These are phyloP conservation scores for Mohoua ochrocephala DNA, from an alignment of 2,113 vertebrate species.

Conservation along the genomic window DNA sequence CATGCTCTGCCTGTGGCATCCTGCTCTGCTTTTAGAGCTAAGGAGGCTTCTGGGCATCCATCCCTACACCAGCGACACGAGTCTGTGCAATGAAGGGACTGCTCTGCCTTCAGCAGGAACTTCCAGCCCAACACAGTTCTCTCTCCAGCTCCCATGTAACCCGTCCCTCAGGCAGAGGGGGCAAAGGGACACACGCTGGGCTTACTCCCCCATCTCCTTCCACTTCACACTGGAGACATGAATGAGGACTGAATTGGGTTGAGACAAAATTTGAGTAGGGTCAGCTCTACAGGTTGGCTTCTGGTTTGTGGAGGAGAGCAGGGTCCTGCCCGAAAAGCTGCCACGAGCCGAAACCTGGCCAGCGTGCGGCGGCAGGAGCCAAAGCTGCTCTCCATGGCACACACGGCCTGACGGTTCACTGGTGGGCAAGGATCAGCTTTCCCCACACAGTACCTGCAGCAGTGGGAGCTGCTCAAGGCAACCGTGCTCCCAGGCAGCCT, in stretches of 20 bases:
- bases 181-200: rapidly evolving
- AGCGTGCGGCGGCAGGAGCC: rapidly evolving
- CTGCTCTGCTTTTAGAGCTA: neutral
- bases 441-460: neutral
- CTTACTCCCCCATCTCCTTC: neutral
- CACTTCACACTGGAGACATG: neutral
- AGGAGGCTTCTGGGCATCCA: neutral
- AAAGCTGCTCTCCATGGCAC: rapidly evolving
- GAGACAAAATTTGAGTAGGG: neutral
- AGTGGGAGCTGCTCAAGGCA: neutral
- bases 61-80: rapidly evolving
- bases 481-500: rapidly evolving
- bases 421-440: neutral
- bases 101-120: neutral
- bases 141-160: neutral
- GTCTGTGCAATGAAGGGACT: neutral
- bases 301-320: neutral
- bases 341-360: rapidly evolving
- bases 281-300: rapidly evolving
- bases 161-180: neutral
- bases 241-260: neutral
- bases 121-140: neutral
- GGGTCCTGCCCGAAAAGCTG: neutral
- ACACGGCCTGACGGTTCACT: rapidly evolving
- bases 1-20: rapidly evolving